phyloP scores from a whole-genome alignment of 2,797 vertebrate genomes.

The Labeo calbasu region DNA sequence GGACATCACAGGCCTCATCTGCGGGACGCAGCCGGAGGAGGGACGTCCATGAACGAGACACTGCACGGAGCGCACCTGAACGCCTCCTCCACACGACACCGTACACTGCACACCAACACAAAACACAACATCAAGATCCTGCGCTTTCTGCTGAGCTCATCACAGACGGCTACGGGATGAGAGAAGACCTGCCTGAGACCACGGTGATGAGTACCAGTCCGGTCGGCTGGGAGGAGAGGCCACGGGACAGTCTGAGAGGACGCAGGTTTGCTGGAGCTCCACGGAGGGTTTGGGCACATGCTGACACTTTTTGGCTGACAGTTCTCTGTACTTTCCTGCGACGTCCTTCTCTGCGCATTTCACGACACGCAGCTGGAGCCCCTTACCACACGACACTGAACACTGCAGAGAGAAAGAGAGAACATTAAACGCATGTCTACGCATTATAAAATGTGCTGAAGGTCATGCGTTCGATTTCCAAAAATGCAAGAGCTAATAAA shows the following conservation, averaged over 20 bases:
- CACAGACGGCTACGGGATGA: not conserved
- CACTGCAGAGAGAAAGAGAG: conserved; percentile 75
- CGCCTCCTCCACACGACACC: conserved; percentile 89
- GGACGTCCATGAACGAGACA: conserved; percentile 79
- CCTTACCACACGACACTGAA: conserved; percentile 83
- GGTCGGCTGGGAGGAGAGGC: conserved; percentile 60
- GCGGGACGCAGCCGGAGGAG: conserved; percentile 72
- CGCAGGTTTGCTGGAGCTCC: conserved; percentile 80
- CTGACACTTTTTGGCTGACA: conserved; percentile 82
- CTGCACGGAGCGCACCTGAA: conserved; percentile 82
- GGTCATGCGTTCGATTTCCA: not conserved
- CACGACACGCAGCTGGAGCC: conserved; percentile 81
- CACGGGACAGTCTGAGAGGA: conserved; percentile 72
- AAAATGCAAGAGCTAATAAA: not conserved
- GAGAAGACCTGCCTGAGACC: conserved; percentile 82
- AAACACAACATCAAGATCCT: conserved; percentile 9
- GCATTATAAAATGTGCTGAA: not conserved
- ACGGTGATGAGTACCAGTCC: conserved; percentile 83
- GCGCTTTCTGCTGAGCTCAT: not conserved
- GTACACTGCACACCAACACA: conserved; percentile 80
- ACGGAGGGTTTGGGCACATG: conserved; percentile 79
- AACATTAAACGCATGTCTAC: not conserved
- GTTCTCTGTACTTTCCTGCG: conserved; percentile 84
- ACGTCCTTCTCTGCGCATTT: conserved; percentile 86
- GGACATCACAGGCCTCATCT: conserved; percentile 78